Percentiles rank a stretch among this genome's conserved stretches.
These are phyloP conservation scores for Mallotus villosus DNA, from an alignment of 2,797 vertebrate species.

Conservation along the genomic window DNA sequence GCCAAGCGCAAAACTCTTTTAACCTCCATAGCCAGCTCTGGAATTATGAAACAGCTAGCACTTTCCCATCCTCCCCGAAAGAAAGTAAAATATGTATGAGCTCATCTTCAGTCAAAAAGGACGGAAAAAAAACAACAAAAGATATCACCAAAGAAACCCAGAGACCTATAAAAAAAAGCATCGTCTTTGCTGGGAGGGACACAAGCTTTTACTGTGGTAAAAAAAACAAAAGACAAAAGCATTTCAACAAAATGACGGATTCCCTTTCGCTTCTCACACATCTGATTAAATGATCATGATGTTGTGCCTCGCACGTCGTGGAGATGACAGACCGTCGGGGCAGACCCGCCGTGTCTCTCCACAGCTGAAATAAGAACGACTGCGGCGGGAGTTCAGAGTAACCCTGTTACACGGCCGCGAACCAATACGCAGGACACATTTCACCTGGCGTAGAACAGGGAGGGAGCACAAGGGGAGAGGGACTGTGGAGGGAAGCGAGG, in stretches of 20 bases:
- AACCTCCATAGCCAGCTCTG: constrained; percentile 52
- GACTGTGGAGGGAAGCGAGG: constrained; percentile 31
- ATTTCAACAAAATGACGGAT: constrained; percentile 33
- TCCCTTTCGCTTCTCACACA: constrained; percentile 40
- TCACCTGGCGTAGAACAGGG: constrained; percentile 31
- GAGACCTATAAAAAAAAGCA: constrained; percentile 6
- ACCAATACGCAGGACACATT: constrained; percentile 28
- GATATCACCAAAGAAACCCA: neutral
- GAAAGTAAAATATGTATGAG: constrained; percentile 33
- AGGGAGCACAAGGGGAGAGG: constrained; percentile 15
- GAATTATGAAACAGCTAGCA: constrained; percentile 52
- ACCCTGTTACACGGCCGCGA: constrained; percentile 42
- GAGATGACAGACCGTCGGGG: constrained; percentile 40
- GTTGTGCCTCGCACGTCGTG: constrained; percentile 30
- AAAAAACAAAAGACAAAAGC: constrained; percentile 22
- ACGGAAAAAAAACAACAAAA: neutral
- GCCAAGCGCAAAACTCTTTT: constrained; percentile 51
- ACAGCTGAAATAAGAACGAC: constrained; percentile 32
- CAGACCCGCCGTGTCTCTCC: constrained; percentile 36
- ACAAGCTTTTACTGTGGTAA: neutral
- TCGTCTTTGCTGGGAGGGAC: constrained; percentile 13
- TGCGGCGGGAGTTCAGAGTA: constrained; percentile 31
- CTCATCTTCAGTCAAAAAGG: constrained; percentile 8
- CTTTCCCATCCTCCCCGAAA: constrained; percentile 39
- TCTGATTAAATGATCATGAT: constrained; percentile 41